Conservation (phyloP, 2,797 vertebrate genomes). For the Bovichtus variegatus region DNA sequence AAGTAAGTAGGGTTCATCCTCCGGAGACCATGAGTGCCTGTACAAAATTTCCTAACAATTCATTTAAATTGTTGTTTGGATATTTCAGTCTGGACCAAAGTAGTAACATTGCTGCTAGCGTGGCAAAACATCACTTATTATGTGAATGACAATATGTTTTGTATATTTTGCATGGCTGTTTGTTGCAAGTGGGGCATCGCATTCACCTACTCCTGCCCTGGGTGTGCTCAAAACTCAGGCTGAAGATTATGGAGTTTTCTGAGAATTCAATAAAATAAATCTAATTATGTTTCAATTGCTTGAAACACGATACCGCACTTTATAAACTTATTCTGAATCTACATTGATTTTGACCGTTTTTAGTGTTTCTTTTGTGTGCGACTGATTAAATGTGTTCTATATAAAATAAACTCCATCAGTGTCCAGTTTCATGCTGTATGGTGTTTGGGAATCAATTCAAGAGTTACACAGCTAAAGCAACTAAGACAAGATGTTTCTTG, state of each 20-base stretch:
- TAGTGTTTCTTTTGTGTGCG: not conserved
- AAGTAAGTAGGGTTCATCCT: slow-evolving; percentile 1
- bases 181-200: slow-evolving; percentile 13
- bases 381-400: not conserved
- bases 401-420: slow-evolving; percentile 7
- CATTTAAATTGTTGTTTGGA: not conserved
- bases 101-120: not conserved
- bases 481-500: slow-evolving; percentile 36
- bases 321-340: not conserved
- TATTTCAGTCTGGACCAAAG: not conserved
- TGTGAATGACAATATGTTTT: not conserved
- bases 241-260: not conserved
- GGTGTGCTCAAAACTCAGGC: not conserved
- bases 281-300: not conserved
- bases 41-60: not conserved
- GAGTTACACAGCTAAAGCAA: not conserved
- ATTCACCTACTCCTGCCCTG: not conserved
- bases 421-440: not conserved
- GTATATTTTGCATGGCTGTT: not conserved
- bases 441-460: slow-evolving; percentile 10
- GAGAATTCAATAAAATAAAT: not conserved
- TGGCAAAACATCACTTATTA: not conserved
- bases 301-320: not conserved
- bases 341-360: not conserved
- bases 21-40: not conserved